phyloP scores from a whole-genome alignment of 2,888 invertebrate genomes.

The Hybos culiciformis region DNA sequence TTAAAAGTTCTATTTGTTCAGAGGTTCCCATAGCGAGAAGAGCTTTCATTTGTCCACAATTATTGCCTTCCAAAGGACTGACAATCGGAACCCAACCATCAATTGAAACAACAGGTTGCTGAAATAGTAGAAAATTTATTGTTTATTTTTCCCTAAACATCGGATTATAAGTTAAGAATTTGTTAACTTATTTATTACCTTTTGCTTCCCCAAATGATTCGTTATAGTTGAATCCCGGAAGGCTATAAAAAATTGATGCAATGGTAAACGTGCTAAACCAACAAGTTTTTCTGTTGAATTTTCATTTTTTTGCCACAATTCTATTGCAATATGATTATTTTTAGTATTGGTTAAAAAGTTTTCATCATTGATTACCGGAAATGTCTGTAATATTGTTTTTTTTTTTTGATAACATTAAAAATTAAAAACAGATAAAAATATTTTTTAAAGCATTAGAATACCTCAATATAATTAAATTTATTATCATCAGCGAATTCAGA shows the following conservation, averaged over 20 bases:
- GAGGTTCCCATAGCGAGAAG: slow-evolving; percentile 46
- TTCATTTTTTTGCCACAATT: slow-evolving; percentile 38
- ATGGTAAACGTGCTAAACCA: slow-evolving; percentile 40
- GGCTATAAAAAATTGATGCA: slow-evolving; percentile 47
- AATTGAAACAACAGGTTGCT: slow-evolving; percentile 46
- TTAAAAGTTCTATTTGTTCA: slow-evolving; percentile 42
- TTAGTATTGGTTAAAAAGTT: slow-evolving; percentile 41
- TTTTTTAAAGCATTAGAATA: slow-evolving; percentile 7
- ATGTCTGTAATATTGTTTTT: slow-evolving; percentile 30
- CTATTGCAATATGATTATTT: slow-evolving; percentile 42
- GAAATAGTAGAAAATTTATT: neutral
- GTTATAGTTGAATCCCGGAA: slow-evolving; percentile 42
- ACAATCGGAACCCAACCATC: slow-evolving; percentile 45
- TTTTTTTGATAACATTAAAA: neutral
- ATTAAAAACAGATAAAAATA: slow-evolving; percentile 3
- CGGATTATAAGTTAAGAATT: neutral
- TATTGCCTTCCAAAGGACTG: slow-evolving; percentile 33
- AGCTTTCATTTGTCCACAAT: slow-evolving; percentile 42
- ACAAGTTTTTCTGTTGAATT: slow-evolving; percentile 31
- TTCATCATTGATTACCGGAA: slow-evolving; percentile 41
- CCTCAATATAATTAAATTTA: slow-evolving; percentile 27
- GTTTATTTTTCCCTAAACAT: neutral
- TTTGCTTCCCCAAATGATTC: slow-evolving; percentile 40
- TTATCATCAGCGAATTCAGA: slow-evolving; percentile 15
- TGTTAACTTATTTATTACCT: slow-evolving; percentile 28